phyloP scores from a whole-genome alignment of 1,140 invertebrate genomes.

The Bombus turneri region DNA sequence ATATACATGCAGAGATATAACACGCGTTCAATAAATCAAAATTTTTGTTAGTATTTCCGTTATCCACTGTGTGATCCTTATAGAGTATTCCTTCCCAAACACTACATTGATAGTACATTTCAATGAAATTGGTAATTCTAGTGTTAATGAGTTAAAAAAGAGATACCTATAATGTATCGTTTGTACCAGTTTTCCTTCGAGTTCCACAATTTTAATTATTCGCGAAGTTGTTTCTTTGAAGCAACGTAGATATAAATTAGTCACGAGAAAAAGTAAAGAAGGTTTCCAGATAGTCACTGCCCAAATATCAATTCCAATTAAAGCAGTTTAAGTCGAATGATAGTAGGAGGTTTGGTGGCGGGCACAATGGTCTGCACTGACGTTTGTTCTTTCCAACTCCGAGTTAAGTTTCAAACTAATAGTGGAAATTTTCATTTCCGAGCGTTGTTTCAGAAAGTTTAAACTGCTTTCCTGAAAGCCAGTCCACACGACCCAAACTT shows the following conservation, averaged over 20 bases:
- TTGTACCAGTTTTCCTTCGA: not conserved
- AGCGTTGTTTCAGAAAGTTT: slow-evolving; percentile 6
- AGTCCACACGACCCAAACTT: not conserved
- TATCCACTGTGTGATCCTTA: too few relatives aligned
- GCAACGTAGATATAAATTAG: not conserved
- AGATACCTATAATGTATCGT: not conserved
- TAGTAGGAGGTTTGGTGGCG: not conserved
- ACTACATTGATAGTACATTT: not conserved
- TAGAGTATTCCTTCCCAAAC: too few relatives aligned
- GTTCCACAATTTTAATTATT: not conserved
- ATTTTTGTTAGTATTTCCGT: too few relatives aligned
- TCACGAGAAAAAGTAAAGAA: not conserved
- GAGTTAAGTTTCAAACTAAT: slow-evolving; percentile 25
- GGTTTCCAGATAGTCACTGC: too few relatives aligned
- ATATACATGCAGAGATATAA: too few relatives aligned
- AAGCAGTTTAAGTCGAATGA: not conserved
- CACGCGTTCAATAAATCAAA: not conserved
- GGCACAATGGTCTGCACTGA: not conserved
- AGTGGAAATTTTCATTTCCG: slow-evolving; percentile 44
- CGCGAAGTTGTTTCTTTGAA: not conserved
- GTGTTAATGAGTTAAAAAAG: not conserved
- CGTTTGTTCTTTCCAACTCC: slow-evolving; percentile 35
- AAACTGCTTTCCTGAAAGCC: slow-evolving; percentile 11
- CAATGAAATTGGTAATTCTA: not conserved
- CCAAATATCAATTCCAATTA: slow-evolving; percentile 26